Conservation (phyloP, 64 coral and sea anemone species). For the Pocillopora damicornis region DNA sequence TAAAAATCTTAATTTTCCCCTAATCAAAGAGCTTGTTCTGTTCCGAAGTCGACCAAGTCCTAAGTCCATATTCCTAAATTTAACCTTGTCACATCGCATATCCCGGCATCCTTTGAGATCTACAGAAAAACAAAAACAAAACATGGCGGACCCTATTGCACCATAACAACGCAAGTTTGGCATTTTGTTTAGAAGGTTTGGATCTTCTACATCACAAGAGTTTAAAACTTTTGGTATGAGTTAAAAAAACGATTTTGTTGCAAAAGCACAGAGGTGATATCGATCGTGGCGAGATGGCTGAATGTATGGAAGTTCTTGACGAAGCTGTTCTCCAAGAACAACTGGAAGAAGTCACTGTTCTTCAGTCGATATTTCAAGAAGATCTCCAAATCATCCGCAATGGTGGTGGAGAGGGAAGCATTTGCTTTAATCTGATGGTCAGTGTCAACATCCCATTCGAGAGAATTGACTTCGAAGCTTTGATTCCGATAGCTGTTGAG, state of each 20-base stretch:
- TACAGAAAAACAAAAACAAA: neutral
- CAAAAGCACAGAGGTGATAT: neutral
- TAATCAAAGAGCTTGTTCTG: too few relatives aligned
- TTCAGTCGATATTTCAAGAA: slow-evolving; percentile 74
- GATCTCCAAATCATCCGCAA: slow-evolving; percentile 41
- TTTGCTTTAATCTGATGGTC: slow-evolving; percentile 64
- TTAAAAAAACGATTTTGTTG: neutral
- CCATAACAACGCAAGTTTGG: neutral
- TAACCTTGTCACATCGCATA: neutral
- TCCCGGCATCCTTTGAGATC: slow-evolving; percentile 15
- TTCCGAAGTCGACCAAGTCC: neutral
- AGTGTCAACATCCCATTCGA: slow-evolving; percentile 56
- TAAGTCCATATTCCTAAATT: neutral
- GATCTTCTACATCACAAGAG: neutral
- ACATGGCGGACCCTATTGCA: slow-evolving; percentile 22
- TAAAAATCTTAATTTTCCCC: too few relatives aligned
- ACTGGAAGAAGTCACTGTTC: slow-evolving; percentile 66
- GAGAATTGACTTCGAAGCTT: slow-evolving; percentile 56
- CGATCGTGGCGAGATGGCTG: slow-evolving; percentile 30
- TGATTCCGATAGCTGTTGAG: slow-evolving; percentile 35
- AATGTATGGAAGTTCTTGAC: slow-evolving; percentile 37
- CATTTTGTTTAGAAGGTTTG: neutral
- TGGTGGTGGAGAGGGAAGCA: slow-evolving; percentile 9
- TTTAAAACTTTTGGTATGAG: neutral
- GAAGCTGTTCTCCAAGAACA: slow-evolving; percentile 53